phyloP scores from a whole-genome alignment of 2,797 vertebrate genomes.

The Intellagama lesueurii region DNA sequence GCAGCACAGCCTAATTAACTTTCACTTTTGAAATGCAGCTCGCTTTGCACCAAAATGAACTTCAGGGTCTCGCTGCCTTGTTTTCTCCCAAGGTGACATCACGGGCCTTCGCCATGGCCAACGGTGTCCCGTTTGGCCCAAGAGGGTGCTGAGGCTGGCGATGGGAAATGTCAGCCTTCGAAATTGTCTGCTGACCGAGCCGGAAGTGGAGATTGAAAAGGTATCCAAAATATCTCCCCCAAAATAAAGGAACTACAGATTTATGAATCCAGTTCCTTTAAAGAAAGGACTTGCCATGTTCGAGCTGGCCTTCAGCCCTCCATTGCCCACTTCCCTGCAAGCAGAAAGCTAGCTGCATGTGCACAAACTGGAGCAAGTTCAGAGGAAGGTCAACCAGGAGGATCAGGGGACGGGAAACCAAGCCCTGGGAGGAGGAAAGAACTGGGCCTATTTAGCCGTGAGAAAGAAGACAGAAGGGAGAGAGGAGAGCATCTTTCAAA shows the following conservation, averaged over 20 bases:
- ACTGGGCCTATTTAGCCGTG: no score
- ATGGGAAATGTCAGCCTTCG: conserved; percentile 4
- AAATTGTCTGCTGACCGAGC: neutral
- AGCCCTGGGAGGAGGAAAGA: no score
- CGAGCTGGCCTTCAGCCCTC: no score
- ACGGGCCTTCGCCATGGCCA: conserved; percentile 48
- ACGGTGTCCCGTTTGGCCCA: neutral
- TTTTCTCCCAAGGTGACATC: conserved; percentile 46
- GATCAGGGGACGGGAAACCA: no score
- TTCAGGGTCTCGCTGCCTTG: conserved; percentile 45
- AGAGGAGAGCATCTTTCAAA: no score
- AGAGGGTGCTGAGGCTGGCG: conserved; percentile 48
- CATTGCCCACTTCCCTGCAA: neutral
- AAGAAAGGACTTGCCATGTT: neutral
- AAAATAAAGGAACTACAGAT: conserved; percentile 4
- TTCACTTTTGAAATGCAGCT: neutral
- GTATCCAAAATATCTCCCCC: neutral
- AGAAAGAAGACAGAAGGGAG: no score
- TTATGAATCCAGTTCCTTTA: neutral
- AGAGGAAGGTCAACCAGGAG: no score
- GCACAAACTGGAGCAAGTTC: no score
- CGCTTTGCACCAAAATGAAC: neutral
- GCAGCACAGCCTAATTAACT: neutral
- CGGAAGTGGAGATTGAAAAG: conserved; percentile 14
- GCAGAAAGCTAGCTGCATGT: neutral